Conservation (phyloP, 2,797 vertebrate genomes). For the Tiaroga cobitis region DNA sequence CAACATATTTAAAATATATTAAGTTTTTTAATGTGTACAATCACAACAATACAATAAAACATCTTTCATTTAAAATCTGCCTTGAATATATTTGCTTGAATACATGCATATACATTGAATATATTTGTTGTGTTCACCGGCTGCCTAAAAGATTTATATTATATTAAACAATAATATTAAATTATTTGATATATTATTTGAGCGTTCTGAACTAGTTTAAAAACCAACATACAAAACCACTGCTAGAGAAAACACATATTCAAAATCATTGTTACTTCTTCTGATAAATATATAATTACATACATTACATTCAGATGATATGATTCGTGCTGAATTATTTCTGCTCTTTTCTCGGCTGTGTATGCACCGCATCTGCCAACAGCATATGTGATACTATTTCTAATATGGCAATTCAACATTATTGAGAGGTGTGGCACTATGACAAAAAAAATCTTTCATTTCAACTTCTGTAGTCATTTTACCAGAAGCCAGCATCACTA, state of each 20-base stretch:
- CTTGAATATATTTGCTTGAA: background rate
- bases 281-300: background rate
- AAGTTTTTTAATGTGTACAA: background rate
- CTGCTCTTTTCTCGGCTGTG: background rate
- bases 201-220: background rate
- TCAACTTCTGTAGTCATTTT: background rate
- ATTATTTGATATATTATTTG: background rate
- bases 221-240: background rate
- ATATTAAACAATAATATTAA: too few species aligned
- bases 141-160: background rate
- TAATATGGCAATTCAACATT: conserved; percentile 6
- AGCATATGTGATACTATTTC: background rate
- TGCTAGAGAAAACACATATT: background rate
- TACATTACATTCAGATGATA: background rate
- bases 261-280: background rate
- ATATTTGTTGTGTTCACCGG: background rate
- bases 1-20: background rate
- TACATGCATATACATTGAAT: background rate
- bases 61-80: background rate
- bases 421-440: background rate
- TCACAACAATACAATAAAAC: background rate
- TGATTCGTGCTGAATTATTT: background rate
- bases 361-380: background rate
- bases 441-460: background rate
- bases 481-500: conserved; percentile 9